Evolutionary conservation across 2,113 vertebrate species (phyloP).

Genomic region (Bos indicus): DNA sequence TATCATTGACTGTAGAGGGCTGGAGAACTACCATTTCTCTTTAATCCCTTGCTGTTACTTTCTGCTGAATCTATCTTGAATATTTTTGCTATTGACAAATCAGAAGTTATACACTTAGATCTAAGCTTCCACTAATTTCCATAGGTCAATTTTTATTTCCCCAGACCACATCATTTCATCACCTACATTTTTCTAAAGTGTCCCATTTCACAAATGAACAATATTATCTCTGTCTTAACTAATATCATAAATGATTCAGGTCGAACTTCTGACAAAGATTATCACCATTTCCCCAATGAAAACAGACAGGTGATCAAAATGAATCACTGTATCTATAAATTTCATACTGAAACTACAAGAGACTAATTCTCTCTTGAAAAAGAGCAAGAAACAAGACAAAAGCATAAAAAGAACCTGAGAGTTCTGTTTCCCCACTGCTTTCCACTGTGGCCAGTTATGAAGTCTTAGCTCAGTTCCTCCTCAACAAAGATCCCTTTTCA

Average conservation of each 20-base stretch:
- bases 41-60: not conserved
- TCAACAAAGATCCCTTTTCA: not conserved
- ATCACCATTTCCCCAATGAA: not conserved
- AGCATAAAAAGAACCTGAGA: not conserved
- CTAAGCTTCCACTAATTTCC: not conserved
- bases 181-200: not conserved
- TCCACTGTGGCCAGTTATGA: not conserved
- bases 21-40: not conserved
- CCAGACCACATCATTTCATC: not conserved
- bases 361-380: not conserved
- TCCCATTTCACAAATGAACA: conserved; percentile 14
- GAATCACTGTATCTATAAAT: not conserved
- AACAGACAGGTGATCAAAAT: not conserved
- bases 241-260: not conserved
- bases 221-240: not conserved
- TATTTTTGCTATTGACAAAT: not conserved
- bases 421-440: not conserved
- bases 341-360: not conserved
- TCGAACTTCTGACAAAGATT: not conserved
- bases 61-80: conserved; percentile 3
- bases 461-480: not conserved
- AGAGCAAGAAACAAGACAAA: not conserved
- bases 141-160: not conserved
- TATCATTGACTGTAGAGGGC: not conserved
- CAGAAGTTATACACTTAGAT: not conserved